A percentile compares a stretch with the other conserved stretches of the same genome.
Conservation (phyloP, 2,797 vertebrate genomes). For the Sebastes oblongus region DNA sequence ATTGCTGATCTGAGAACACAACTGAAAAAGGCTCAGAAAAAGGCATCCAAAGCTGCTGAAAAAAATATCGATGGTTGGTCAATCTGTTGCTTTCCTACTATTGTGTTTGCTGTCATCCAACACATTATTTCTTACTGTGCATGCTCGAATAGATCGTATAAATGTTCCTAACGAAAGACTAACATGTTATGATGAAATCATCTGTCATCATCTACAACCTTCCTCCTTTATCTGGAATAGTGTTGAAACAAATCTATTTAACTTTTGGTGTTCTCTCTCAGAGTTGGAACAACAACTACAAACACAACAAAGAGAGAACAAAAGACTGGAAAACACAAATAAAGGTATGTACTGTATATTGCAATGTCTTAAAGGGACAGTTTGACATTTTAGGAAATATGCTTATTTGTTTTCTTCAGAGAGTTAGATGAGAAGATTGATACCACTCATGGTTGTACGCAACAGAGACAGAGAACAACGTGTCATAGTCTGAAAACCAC, state of each 20-base stretch:
- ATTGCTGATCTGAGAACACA: slow-evolving; percentile 29
- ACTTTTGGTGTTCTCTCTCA: slow-evolving; percentile 14
- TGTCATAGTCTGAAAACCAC: not conserved
- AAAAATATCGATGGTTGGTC: slow-evolving; percentile 19
- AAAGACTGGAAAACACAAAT: slow-evolving; percentile 38
- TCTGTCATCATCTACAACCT: not conserved
- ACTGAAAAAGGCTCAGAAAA: slow-evolving; percentile 11
- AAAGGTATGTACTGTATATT: slow-evolving; percentile 25
- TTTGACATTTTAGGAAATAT: not conserved
- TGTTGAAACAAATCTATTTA: not conserved
- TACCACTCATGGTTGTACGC: not conserved
- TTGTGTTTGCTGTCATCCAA: not conserved
- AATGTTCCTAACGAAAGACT: not conserved
- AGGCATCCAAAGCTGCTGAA: not conserved
- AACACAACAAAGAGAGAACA: slow-evolving; percentile 7
- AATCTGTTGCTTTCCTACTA: not conserved
- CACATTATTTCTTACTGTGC: not conserved
- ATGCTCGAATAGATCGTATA: not conserved
- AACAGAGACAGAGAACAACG: not conserved
- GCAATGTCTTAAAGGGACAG: not conserved
- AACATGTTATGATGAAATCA: not conserved
- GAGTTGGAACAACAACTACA: slow-evolving; percentile 45
- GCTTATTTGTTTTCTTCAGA: not conserved
- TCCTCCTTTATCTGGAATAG: not conserved
- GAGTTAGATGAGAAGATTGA: not conserved